These are phyloP conservation scores for Hydrolagus colliei DNA, from an alignment of 2,797 vertebrate species.

Conservation along the genomic window DNA sequence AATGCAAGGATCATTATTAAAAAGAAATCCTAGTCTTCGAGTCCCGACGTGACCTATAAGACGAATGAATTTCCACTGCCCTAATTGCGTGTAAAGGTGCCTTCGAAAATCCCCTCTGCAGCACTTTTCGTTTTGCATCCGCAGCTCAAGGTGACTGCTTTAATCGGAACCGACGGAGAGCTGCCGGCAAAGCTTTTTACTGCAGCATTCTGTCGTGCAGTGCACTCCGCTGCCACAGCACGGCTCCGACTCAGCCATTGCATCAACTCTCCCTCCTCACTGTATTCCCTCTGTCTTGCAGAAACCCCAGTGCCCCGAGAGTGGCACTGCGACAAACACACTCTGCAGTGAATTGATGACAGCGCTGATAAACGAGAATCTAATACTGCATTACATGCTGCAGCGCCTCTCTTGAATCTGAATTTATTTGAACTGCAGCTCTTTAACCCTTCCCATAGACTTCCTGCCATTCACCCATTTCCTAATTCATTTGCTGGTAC, in stretches of 20 bases:
- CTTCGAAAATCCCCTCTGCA: background rate
- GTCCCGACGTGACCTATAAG: background rate
- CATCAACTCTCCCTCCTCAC: background rate
- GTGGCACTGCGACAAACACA: conserved; percentile 28
- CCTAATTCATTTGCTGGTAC: background rate
- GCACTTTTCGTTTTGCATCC: background rate
- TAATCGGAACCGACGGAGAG: no score
- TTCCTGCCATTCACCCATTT: background rate
- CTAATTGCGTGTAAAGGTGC: background rate
- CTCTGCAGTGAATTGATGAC: conserved; percentile 30
- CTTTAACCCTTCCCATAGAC: background rate
- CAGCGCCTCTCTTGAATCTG: conserved; percentile 26
- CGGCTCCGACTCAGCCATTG: background rate
- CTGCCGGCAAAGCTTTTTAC: background rate
- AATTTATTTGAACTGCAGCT: background rate
- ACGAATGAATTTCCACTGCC: background rate
- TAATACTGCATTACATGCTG: conserved; percentile 28
- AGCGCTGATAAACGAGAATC: conserved; percentile 26
- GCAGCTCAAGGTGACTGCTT: conserved; percentile 10
- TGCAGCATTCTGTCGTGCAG: conserved; percentile 10
- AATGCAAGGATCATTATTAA: background rate
- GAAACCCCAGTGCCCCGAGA: conserved; percentile 15
- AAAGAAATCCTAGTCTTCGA: background rate
- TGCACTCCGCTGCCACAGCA: conserved; percentile 7
- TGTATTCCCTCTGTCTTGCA: background rate